Conservation (phyloP, 2,797 vertebrate genomes). For the Eleutherodactylus coqui region DNA sequence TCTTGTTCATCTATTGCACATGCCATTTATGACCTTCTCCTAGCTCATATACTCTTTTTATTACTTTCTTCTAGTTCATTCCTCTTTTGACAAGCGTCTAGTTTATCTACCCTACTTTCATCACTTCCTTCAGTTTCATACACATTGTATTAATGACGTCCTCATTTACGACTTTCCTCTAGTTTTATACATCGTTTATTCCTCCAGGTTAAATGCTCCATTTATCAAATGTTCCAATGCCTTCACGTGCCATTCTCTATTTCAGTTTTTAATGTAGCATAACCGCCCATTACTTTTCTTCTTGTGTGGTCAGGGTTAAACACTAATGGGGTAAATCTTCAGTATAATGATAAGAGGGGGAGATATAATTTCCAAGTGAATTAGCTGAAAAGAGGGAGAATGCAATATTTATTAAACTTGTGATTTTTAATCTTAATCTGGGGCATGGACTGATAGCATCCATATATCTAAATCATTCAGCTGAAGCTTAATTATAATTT, state of each 20-base stretch:
- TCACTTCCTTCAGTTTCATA: too few species aligned
- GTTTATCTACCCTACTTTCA: not conserved
- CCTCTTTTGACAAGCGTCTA: too few species aligned
- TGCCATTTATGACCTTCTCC: too few species aligned
- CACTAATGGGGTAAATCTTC: constrained; percentile 9
- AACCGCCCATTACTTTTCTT: not conserved
- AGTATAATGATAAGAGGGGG: not conserved
- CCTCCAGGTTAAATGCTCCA: not conserved
- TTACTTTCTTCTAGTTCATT: too few species aligned
- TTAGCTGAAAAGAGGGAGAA: constrained; percentile 27
- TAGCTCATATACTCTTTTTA: too few species aligned
- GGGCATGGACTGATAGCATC: constrained; percentile 40
- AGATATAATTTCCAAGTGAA: constrained; percentile 29
- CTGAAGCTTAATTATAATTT: constrained; percentile 65
- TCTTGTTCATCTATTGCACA: too few species aligned
- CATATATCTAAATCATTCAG: constrained; percentile 65
- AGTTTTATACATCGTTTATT: too few species aligned
- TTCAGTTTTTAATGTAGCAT: not conserved
- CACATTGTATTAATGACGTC: not conserved
- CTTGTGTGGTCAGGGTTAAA: not conserved
- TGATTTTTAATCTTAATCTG: constrained; percentile 37
- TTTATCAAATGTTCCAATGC: not conserved
- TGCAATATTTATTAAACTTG: constrained; percentile 27
- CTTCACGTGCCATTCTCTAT: not conserved
- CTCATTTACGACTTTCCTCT: not conserved